phyloP scores from a whole-genome alignment of 1,140 invertebrate species.

The Penaeus vannamei region DNA sequence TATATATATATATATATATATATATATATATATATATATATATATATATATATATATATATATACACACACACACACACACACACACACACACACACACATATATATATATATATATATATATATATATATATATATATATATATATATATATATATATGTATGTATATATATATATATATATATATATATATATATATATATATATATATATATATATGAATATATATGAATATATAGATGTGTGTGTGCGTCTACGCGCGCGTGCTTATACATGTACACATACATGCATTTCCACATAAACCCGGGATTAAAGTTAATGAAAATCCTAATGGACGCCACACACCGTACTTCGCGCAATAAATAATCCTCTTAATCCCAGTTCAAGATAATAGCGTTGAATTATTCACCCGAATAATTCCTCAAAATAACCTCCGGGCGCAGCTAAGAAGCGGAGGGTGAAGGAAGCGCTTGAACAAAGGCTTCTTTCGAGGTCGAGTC shows the following conservation, averaged over 20 bases:
- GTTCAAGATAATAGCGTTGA: no score
- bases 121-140: conserved; percentile 53
- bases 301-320: not conserved
- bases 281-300: conserved; percentile 2
- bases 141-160: conserved; percentile 43
- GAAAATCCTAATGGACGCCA: no score
- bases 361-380: not conserved
- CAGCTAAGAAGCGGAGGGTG: no score
- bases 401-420: no score
- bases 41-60: not conserved
- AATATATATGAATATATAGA: conserved; percentile 43
- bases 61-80: conserved; percentile 38
- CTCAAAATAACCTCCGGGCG: no score
- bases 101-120: conserved; percentile 57
- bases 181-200: conserved; percentile 55
- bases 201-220: conserved; percentile 55
- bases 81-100: conserved; percentile 43
- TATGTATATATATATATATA: conserved; percentile 56
- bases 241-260: not conserved
- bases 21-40: no score
- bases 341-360: not conserved
- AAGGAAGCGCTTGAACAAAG: no score
- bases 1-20: no score
- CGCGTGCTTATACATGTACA: not conserved
- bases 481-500: no score